Percentiles rank a stretch among this genome's conserved stretches.
These are phyloP conservation scores for Daubentonia madagascariensis DNA, from an alignment of 2,113 vertebrate species.

Conservation along the genomic window DNA sequence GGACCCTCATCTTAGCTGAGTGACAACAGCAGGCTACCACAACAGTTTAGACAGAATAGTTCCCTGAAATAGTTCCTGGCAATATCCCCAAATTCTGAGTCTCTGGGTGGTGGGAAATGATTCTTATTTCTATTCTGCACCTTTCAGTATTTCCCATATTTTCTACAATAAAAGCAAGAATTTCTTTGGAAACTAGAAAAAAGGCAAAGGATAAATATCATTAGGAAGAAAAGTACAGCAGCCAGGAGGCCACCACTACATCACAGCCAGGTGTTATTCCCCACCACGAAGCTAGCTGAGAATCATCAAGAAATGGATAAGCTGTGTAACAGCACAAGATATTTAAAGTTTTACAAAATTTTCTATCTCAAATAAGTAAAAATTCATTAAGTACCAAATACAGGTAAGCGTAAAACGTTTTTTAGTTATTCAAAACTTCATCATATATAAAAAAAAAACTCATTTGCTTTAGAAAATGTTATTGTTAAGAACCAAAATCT, in stretches of 20 bases:
- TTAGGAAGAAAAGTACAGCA: too few species aligned
- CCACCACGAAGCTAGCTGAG: accelerated
- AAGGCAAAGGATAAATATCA: background rate
- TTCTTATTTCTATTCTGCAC: background rate
- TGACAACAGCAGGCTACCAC: background rate
- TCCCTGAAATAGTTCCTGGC: background rate
- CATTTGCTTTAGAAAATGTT: background rate
- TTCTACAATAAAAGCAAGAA: background rate
- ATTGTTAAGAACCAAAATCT: background rate
- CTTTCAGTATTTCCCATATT: background rate
- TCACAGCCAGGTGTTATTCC: background rate
- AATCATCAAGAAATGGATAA: background rate
- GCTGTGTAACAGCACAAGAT: accelerated
- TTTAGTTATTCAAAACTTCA: background rate
- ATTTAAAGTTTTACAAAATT: background rate
- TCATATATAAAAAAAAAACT: background rate
- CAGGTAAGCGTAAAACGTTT: background rate
- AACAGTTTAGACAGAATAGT: background rate
- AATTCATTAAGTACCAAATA: background rate
- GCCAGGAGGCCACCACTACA: accelerated
- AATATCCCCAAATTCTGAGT: background rate
- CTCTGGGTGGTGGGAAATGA: background rate
- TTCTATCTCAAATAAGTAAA: background rate
- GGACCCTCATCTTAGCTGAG: background rate
- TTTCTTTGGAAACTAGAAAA: background rate